These are phyloP conservation scores for Eubasilissa splendida DNA, from an alignment of 2,888 invertebrate genomes.

Conservation along the genomic window DNA sequence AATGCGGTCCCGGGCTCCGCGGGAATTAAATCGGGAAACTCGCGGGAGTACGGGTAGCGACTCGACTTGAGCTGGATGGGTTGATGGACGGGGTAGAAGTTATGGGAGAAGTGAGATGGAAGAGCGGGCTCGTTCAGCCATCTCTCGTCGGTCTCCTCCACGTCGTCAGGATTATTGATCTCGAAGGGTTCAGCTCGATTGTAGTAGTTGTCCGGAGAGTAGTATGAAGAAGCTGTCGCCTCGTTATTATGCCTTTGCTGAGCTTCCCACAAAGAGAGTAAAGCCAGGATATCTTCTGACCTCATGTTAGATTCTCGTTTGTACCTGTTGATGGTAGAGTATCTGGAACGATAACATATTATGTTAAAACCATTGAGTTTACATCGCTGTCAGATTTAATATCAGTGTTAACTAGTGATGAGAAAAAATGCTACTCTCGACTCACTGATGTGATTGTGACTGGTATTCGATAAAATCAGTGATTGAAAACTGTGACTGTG, in stretches of 20 bases:
- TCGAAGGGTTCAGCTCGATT: conserved; percentile 64
- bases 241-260: conserved; percentile 72
- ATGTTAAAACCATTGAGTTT: not conserved
- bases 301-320: conserved; percentile 76
- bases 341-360: conserved; percentile 45
- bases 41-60: conserved; percentile 66
- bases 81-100: conserved; percentile 66
- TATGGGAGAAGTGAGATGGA: conserved; percentile 64
- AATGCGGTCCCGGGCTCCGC: conserved; percentile 66
- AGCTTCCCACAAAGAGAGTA: conserved; percentile 75
- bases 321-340: conserved; percentile 67
- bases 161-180: conserved; percentile 70
- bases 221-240: conserved; percentile 70
- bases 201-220: conserved; percentile 66
- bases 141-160: conserved; percentile 71
- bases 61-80: conserved; percentile 71
- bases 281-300: conserved; percentile 75
- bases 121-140: conserved; percentile 76
- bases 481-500: no score
- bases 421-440: no score
- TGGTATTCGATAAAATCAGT: no score
- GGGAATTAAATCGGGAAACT: conserved; percentile 67
- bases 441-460: no score
- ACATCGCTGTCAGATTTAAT: no score
- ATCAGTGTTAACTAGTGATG: no score